A percentile compares a stretch with the other conserved stretches of the same genome.
Evolutionary conservation across 2,797 vertebrate species (phyloP).

Genomic region (Lutjanus argentimaculatus): DNA sequence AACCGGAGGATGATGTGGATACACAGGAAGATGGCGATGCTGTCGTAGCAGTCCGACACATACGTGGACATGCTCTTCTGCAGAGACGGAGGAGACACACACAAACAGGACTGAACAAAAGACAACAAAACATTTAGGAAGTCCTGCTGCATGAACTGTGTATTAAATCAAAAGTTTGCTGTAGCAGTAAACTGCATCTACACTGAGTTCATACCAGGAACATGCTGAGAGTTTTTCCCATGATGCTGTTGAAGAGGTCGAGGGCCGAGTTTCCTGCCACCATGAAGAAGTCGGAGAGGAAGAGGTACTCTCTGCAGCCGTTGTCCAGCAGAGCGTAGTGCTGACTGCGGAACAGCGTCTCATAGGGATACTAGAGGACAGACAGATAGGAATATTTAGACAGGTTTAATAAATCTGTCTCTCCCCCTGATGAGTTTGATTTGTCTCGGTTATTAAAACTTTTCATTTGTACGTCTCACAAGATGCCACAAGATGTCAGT

Average conservation of each 20-base stretch:
- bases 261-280: conserved; percentile 89
- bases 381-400: background rate
- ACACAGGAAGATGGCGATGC: conserved; percentile 94
- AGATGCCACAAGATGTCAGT: too few species aligned
- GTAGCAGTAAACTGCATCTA: too few species aligned
- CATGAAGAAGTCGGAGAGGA: conserved; percentile 95
- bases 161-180: too few species aligned
- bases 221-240: conserved; percentile 93
- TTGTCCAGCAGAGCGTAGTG: conserved; percentile 95
- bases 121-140: background rate
- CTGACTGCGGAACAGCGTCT: conserved; percentile 95
- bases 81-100: conserved; percentile 2
- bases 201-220: conserved; percentile 85
- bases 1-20: conserved; percentile 95
- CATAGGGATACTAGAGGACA: conserved; percentile 90
- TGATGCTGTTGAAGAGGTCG: conserved; percentile 94
- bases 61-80: conserved; percentile 94
- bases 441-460: too few species aligned
- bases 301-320: conserved; percentile 93
- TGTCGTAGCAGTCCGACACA: conserved; percentile 92
- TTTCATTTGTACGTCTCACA: too few species aligned
- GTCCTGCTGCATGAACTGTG: background rate
- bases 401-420: too few species aligned
- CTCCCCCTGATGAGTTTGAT: too few species aligned
- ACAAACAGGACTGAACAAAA: background rate